These are phyloP conservation scores for Anguilla marmorata DNA, from an alignment of 2,797 vertebrate species.

Conservation along the genomic window DNA sequence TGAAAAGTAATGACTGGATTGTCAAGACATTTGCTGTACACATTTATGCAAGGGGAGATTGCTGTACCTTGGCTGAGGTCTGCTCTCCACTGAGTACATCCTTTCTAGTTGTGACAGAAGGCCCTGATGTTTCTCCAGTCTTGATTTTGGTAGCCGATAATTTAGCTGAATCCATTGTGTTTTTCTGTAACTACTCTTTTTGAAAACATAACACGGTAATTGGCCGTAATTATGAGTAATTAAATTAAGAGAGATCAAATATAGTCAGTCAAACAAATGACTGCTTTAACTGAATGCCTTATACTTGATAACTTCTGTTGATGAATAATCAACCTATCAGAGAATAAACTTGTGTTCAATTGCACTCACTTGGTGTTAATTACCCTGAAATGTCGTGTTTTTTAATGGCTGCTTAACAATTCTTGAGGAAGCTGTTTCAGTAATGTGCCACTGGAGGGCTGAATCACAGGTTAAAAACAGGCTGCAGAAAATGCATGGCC, in stretches of 20 bases:
- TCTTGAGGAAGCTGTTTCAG: neutral
- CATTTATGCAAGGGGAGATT: too few species aligned
- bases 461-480: neutral
- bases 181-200: neutral
- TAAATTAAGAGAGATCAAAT: neutral
- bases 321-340: neutral
- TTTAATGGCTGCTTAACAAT: neutral
- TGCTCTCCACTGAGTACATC: too few species aligned
- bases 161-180: neutral
- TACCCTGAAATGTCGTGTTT: neutral
- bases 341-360: neutral
- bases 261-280: neutral
- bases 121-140: neutral
- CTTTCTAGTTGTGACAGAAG: neutral
- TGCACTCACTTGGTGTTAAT: neutral
- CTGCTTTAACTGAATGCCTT: neutral
- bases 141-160: neutral
- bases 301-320: neutral
- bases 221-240: neutral
- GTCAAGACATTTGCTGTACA: too few species aligned
- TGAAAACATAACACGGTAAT: neutral
- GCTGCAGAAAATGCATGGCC: neutral
- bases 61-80: too few species aligned
- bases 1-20: too few species aligned
- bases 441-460: neutral